A percentile compares a stretch with the other conserved stretches of the same genome.
phyloP scores from a whole-genome alignment of 2,888 invertebrate genomes.

The Drosophila setosimentum region DNA sequence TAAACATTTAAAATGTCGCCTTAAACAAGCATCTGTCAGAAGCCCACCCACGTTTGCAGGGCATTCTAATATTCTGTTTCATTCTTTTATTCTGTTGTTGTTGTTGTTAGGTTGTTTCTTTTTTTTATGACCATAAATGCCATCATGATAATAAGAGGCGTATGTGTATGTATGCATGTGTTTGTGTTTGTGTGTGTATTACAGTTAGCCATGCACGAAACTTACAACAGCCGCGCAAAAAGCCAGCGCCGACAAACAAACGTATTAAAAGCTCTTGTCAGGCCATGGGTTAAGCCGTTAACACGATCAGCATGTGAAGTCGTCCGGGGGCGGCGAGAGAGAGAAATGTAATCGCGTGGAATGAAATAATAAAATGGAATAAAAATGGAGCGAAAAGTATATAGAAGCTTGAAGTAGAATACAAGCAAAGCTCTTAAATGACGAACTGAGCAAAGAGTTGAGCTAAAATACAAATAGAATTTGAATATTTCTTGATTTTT shows the following conservation, averaged over 20 bases:
- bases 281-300: slow-evolving; percentile 11
- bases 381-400: slow-evolving; percentile 19
- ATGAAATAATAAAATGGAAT: slow-evolving; percentile 12
- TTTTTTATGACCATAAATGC: slow-evolving; percentile 34
- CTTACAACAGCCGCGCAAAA: slow-evolving; percentile 30
- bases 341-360: slow-evolving; percentile 8
- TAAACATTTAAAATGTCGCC: slow-evolving; percentile 45
- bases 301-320: not conserved
- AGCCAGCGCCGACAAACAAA: slow-evolving; percentile 27
- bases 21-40: slow-evolving; percentile 17
- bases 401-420: slow-evolving; percentile 7
- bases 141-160: slow-evolving; percentile 25
- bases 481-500: not conserved
- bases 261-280: slow-evolving; percentile 37
- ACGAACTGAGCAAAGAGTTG: not conserved
- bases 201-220: slow-evolving; percentile 50
- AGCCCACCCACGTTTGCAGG: slow-evolving; percentile 59
- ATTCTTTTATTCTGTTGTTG: slow-evolving; percentile 1
- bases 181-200: slow-evolving; percentile 21
- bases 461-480: not conserved
- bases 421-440: not conserved
- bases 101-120: not conserved
- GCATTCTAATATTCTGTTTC: not conserved
- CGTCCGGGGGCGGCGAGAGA: not conserved
- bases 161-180: not conserved